These are phyloP conservation scores for Anoplophora glabripennis DNA, from an alignment of 1,140 invertebrate genomes.

Conservation along the genomic window DNA sequence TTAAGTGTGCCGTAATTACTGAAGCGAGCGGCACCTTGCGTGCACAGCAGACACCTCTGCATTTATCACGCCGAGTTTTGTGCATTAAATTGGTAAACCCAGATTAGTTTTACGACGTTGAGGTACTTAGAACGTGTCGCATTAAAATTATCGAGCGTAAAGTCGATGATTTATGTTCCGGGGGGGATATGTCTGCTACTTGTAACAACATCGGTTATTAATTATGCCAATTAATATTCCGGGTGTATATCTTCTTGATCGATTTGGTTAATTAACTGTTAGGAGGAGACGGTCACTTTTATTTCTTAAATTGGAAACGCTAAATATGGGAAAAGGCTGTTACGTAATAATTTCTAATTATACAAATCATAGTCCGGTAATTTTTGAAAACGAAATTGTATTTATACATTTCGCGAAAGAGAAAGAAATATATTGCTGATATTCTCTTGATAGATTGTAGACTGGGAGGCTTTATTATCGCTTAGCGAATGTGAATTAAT, in stretches of 20 bases:
- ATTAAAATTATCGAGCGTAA: slow-evolving; percentile 6
- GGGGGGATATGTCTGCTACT: background rate
- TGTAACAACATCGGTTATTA: slow-evolving; percentile 2
- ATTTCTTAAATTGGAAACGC: no score
- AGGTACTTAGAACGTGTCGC: background rate
- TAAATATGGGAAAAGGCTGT: no score
- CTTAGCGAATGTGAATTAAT: no score
- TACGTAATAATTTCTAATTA: no score
- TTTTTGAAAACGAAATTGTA: no score
- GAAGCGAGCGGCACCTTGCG: background rate
- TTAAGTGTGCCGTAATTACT: no score
- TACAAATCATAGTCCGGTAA: no score
- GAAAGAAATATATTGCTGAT: no score
- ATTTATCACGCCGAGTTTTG: slow-evolving; percentile 2
- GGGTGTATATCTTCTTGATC: background rate
- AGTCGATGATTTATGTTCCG: slow-evolving; percentile 2
- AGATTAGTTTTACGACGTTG: background rate
- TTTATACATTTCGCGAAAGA: no score
- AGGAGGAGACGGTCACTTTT: no score
- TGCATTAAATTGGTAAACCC: background rate
- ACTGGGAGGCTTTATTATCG: no score
- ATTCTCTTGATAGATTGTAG: no score
- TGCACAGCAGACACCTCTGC: slow-evolving; percentile 4
- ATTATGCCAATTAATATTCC: background rate
- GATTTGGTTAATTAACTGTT: background rate